phyloP scores from a whole-genome alignment of 2,797 vertebrate genomes.

The Pangasius krempfi region DNA sequence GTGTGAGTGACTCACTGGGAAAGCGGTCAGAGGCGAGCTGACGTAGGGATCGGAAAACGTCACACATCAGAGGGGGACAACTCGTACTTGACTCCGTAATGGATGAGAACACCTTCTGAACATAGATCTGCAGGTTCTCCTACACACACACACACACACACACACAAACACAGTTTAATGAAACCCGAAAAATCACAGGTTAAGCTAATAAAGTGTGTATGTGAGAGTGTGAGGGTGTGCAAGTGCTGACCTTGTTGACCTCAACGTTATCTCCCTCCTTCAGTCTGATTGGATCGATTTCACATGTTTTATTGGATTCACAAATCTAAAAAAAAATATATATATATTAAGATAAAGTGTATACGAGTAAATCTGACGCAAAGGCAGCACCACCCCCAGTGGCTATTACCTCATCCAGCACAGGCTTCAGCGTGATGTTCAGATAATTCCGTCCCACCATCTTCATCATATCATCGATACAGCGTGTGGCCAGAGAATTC shows the following conservation, averaged over 20 bases:
- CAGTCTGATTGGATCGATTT: constrained; percentile 94
- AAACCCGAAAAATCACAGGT: background rate
- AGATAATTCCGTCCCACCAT: constrained; percentile 96
- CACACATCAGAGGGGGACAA: constrained; percentile 97
- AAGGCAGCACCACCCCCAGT: background rate
- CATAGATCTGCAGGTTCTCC: constrained; percentile 96
- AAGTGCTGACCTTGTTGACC: constrained; percentile 87
- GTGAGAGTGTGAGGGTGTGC: background rate
- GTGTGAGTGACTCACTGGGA: constrained; percentile 80
- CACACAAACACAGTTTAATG: background rate
- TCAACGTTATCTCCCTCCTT: constrained; percentile 95
- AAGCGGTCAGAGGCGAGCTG: constrained; percentile 91
- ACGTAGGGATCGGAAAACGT: constrained; percentile 91
- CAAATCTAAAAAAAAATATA: constrained; percentile 82
- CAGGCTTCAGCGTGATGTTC: constrained; percentile 92
- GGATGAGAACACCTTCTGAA: constrained; percentile 93
- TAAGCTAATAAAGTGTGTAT: background rate
- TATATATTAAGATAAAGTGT: background rate
- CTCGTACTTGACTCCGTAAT: constrained; percentile 93
- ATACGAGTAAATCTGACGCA: background rate
- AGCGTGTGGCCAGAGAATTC: constrained; percentile 92
- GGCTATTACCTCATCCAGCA: constrained; percentile 89
- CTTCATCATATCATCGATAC: constrained; percentile 99
- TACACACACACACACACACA: constrained; percentile 64
- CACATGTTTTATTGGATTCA: constrained; percentile 93